A percentile compares a stretch with the other conserved stretches of the same genome.
Evolutionary conservation across 2,797 vertebrate genomes (phyloP).

Genomic region (Tinamus major): DNA sequence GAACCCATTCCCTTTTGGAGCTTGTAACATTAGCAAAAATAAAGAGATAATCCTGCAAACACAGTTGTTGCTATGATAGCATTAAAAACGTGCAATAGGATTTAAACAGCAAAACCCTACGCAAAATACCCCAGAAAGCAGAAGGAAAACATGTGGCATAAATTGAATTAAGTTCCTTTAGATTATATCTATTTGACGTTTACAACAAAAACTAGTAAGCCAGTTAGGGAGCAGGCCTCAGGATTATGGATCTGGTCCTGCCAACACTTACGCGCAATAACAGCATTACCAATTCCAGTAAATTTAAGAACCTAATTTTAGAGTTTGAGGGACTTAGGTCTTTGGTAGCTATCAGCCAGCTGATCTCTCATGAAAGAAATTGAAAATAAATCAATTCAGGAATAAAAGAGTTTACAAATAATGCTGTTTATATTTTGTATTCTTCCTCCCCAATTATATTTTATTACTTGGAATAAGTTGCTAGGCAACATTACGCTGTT

Average conservation of each 20-base stretch:
- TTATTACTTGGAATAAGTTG: constrained; percentile 40
- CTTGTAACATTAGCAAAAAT: constrained; percentile 3
- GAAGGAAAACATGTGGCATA: background rate
- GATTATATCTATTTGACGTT: constrained; percentile 27
- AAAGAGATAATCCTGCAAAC: background rate
- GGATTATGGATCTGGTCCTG: constrained; percentile 29
- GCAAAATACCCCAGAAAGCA: constrained; percentile 5
- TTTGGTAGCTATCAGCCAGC: background rate
- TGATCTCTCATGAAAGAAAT: background rate
- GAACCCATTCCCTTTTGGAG: background rate
- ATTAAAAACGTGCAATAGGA: background rate
- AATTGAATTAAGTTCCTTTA: constrained; percentile 28
- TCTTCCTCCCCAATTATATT: background rate
- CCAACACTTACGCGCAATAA: background rate
- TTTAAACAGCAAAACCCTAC: background rate
- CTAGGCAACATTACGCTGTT: constrained; percentile 45
- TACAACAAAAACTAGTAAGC: constrained; percentile 28
- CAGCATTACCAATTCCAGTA: constrained; percentile 19
- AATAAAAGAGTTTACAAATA: constrained; percentile 30
- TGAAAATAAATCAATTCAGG: background rate
- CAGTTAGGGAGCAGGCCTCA: constrained; percentile 22
- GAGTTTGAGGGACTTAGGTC: background rate
- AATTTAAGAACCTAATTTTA: constrained; percentile 47
- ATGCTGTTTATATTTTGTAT: constrained; percentile 3
- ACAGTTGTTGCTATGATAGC: background rate